Conservation (phyloP, 1,140 invertebrate genomes). For the Pseudomyrmex dendroicus region DNA sequence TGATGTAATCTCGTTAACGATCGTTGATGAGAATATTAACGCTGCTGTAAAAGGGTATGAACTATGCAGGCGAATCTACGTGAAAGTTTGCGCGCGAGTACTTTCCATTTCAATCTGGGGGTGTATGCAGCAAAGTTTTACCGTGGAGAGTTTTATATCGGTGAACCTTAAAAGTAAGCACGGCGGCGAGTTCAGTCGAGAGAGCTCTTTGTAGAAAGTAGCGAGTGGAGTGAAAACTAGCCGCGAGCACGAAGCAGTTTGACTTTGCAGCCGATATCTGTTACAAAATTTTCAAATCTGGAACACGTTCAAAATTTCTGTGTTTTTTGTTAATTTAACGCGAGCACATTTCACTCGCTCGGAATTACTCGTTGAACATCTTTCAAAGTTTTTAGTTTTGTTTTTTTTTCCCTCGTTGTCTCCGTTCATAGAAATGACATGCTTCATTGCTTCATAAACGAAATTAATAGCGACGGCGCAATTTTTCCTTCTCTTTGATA, state of each 20-base stretch:
- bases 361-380: conserved; percentile 1
- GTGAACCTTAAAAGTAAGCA: conserved; percentile 45
- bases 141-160: conserved; percentile 50
- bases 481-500: conserved; percentile 9
- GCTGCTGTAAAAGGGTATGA: conserved; percentile 36
- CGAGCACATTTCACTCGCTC: background rate
- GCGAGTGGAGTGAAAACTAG: conserved; percentile 36
- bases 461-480: background rate
- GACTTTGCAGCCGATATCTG: background rate
- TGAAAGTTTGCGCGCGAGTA: conserved; percentile 54
- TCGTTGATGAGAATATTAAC: conserved; percentile 63
- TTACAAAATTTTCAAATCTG: conserved; percentile 31
- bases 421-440: background rate
- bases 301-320: background rate
- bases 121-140: background rate
- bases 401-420: background rate
- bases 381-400: background rate
- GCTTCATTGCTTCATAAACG: background rate
- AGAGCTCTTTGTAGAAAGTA: conserved; percentile 50
- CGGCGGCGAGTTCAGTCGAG: background rate
- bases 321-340: conserved; percentile 1
- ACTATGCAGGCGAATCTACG: conserved; percentile 6
- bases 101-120: conserved; percentile 56
- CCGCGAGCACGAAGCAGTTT: conserved; percentile 10
- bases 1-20: conserved; percentile 24